Percentiles rank a stretch among this genome's conserved stretches.
Evolutionary conservation across 2,797 vertebrate species (phyloP).

Genomic region (Taeniopygia guttata): DNA sequence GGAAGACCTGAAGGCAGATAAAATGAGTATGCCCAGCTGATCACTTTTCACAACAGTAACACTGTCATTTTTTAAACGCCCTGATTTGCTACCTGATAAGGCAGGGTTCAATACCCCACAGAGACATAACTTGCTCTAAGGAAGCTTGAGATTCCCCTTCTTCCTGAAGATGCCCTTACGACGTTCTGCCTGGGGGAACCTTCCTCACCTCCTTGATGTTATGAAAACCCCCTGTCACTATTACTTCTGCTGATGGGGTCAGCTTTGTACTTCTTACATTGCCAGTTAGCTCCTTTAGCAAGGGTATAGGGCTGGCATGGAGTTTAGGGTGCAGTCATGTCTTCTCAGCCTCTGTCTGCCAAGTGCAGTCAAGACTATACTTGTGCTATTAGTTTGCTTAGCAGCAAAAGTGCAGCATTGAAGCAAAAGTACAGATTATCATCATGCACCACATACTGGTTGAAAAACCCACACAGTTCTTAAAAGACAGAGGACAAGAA

Average conservation of each 20-base stretch:
- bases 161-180: not conserved
- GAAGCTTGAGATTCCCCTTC: not conserved
- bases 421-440: not conserved
- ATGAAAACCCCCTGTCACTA: not conserved
- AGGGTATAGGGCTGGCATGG: not conserved
- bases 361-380: not conserved
- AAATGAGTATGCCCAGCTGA: not conserved
- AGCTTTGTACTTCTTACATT: not conserved
- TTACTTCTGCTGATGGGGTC: not conserved
- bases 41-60: not conserved
- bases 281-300: not conserved
- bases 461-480: not conserved
- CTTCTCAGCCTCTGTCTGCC: not conserved
- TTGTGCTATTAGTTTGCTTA: not conserved
- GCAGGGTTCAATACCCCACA: not conserved
- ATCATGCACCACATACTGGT: not conserved
- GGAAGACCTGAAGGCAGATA: slow-evolving; percentile 14
- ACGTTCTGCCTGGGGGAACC: not conserved
- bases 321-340: not conserved
- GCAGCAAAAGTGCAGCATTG: not conserved
- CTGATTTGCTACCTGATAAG: not conserved
- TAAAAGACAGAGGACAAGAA: not conserved
- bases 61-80: not conserved
- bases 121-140: not conserved
- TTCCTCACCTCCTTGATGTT: not conserved